Evolutionary conservation across 2,797 vertebrate species (phyloP), one percentile per base, ranked within the genome.

Genomic region (Pseudomugil gertrudae): DNA sequence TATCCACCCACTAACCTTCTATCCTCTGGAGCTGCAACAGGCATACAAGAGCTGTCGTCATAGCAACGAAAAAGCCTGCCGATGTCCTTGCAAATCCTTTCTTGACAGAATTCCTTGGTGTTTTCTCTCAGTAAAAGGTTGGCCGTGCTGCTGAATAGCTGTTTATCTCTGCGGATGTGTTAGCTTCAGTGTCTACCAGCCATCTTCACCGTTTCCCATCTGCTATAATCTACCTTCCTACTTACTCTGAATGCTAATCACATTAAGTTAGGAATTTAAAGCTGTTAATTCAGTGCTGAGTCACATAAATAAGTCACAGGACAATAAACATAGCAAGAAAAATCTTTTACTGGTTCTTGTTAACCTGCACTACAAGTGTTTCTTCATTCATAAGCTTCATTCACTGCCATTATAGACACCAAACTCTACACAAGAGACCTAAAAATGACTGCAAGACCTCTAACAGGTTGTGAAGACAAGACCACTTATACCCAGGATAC

Each of bases 61-160:
- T 94, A 88, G 93, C 86, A 92, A 94, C 93, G 30, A 45, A 63
- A 78, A 65, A 87, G 83, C 83, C 72, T 76, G 78, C 81, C 21
- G 58, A 82, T 92, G 92, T 87, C 91, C 89, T 89, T 88, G 86
- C 79, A 85, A 84, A 90, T 83, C 55, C 72, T 88, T 92, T 92
- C 88, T 91, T 89, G 88, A 90, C 83, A 93, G 81, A 84, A 87
- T 89, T 84, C 83, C 81, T 90, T 53, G 2, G 70, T 74, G 86
- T 84, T 82, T 80, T 88, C 83, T 75, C 79, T 79, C 77, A 58
- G 83, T 76, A 80, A 92, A 91, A 91, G 84, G 87, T 91, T 80
- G 76, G 62, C 73, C 84, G 65, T 77, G 80, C 69, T 77, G 81
- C 80, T 76, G 78, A 90, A 84, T 74, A 80, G 63, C 70, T 89